Conservation (phyloP, 1,140 invertebrate genomes). For the Drosophila watanabei region DNA sequence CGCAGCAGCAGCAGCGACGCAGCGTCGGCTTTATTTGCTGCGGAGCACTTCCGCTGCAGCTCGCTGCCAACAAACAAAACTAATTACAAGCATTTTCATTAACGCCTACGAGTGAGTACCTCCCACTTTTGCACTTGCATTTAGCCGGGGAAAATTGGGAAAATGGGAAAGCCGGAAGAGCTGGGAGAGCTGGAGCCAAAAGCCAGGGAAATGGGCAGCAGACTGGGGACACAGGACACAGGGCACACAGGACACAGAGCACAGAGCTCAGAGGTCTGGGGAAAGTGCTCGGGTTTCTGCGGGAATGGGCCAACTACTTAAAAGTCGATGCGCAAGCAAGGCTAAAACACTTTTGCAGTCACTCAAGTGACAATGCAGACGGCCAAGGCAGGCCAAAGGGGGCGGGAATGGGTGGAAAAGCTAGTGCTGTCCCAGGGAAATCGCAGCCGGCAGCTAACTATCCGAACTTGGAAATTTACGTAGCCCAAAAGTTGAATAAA, state of each 20-base stretch:
- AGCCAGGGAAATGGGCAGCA: constrained; percentile 9
- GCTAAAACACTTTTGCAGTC: constrained; percentile 79
- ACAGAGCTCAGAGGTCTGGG: not conserved
- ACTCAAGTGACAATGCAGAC: constrained; percentile 74
- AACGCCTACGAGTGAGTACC: constrained; percentile 71
- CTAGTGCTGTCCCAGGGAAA: not conserved
- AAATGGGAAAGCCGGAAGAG: not conserved
- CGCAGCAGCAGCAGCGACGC: constrained; percentile 11
- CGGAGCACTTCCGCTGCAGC: constrained; percentile 59
- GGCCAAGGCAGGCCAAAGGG: constrained; percentile 10
- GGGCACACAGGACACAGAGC: not conserved
- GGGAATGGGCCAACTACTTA: constrained; percentile 64
- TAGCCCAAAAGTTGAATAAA: not conserved
- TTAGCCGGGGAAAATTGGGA: constrained; percentile 16
- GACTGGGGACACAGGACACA: not conserved
- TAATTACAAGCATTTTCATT: constrained; percentile 84
- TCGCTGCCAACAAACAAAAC: constrained; percentile 79
- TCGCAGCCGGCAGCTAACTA: not conserved
- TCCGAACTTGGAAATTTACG: not conserved
- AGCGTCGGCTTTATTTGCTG: constrained; percentile 66
- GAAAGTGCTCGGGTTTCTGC: not conserved
- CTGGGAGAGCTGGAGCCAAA: not conserved
- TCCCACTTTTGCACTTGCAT: constrained; percentile 26
- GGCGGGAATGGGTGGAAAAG: constrained; percentile 1
- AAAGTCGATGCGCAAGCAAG: constrained; percentile 75